Evolutionary conservation across 1,140 invertebrate species (phyloP).

Genomic region (Ridgeia piscesae): DNA sequence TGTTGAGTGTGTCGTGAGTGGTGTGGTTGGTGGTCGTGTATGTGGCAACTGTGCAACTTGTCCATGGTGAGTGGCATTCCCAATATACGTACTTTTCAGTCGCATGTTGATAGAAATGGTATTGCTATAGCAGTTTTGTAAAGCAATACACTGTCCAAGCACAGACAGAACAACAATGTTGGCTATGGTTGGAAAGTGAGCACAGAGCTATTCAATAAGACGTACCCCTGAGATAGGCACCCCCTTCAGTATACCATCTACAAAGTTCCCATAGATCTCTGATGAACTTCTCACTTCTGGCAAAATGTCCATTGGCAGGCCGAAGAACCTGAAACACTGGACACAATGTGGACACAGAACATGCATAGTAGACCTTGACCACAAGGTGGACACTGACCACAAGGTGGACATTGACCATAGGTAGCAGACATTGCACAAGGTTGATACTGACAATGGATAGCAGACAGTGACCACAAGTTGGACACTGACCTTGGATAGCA

Average conservation of each 20-base stretch:
- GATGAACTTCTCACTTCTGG: slow-evolving; percentile 87
- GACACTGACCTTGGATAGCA: no score
- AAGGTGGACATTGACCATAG: background rate
- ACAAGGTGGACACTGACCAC: background rate
- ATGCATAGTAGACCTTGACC: no score
- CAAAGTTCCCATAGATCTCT: slow-evolving; percentile 81
- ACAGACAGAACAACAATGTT: no score
- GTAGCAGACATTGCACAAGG: no score
- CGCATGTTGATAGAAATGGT: background rate
- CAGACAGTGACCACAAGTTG: no score
- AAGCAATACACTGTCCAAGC: no score
- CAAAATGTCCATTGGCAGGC: slow-evolving; percentile 79
- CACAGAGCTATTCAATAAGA: background rate
- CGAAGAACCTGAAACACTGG: slow-evolving; percentile 71
- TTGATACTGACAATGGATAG: no score
- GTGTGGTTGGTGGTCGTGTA: no score
- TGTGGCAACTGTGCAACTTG: no score
- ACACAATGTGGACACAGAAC: background rate
- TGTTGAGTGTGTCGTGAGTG: no score
- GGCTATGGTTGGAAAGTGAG: background rate
- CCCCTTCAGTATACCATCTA: slow-evolving; percentile 70
- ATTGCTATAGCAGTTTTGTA: background rate
- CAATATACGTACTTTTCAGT: no score
- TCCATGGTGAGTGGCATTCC: no score
- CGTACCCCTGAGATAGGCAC: slow-evolving; percentile 78